Percentiles rank a stretch among this genome's conserved stretches.
phyloP scores from a whole-genome alignment of 92 coral and sea anemone genomes.

The Hydrozoanthus gracilis region DNA sequence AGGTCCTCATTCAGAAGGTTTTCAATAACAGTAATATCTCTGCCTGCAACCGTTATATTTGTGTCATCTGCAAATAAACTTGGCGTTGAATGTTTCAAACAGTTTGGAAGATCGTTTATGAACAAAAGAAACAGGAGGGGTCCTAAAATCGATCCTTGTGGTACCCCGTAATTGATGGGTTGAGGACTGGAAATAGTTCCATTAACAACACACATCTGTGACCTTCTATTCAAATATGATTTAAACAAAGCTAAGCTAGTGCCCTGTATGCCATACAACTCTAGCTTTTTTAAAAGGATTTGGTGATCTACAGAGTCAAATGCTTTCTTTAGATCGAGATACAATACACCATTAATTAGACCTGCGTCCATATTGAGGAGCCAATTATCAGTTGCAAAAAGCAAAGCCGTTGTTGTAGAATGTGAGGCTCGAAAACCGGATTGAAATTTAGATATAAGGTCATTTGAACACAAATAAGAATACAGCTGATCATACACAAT shows the following conservation, averaged over 20 bases:
- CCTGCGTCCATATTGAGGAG: slow-evolving; percentile 52
- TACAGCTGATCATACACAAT: slow-evolving; percentile 9
- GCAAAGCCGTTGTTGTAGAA: slow-evolving; percentile 32
- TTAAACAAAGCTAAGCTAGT: slow-evolving; percentile 25
- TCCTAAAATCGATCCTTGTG: slow-evolving; percentile 69
- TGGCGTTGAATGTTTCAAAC: slow-evolving; percentile 46
- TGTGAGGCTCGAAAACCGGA: slow-evolving; percentile 23
- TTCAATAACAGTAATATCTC: not conserved
- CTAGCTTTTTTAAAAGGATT: slow-evolving; percentile 32
- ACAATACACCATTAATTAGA: slow-evolving; percentile 41
- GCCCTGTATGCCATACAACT: slow-evolving; percentile 25
- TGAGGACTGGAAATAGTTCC: slow-evolving; percentile 15
- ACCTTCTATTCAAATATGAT: slow-evolving; percentile 30
- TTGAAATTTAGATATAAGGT: slow-evolving; percentile 17
- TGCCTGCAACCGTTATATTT: slow-evolving; percentile 41
- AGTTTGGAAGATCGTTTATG: slow-evolving; percentile 69
- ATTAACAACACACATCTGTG: slow-evolving; percentile 33
- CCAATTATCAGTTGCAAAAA: slow-evolving; percentile 35
- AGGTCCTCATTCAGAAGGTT: slow-evolving; percentile 16
- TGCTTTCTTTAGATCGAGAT: slow-evolving; percentile 48
- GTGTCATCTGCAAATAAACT: slow-evolving; percentile 64
- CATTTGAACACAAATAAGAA: slow-evolving; percentile 21
- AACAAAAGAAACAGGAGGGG: slow-evolving; percentile 58
- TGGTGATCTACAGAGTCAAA: slow-evolving; percentile 44
- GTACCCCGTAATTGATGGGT: slow-evolving; percentile 47